These are phyloP conservation scores for Chionoecetes opilio DNA, from an alignment of 1,140 invertebrate genomes.

Conservation along the genomic window DNA sequence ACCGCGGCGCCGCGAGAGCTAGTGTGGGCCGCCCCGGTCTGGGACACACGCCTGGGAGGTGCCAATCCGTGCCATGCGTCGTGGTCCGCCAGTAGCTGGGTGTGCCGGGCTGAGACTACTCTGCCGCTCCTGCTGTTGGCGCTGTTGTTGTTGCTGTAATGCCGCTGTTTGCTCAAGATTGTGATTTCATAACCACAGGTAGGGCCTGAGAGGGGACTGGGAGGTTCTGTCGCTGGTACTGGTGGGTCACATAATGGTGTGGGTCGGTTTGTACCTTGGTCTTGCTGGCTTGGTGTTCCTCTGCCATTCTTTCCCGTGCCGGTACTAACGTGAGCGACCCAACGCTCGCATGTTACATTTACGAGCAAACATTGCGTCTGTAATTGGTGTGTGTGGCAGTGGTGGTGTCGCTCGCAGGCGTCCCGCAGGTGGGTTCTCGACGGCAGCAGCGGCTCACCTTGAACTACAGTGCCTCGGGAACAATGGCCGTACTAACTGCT, in stretches of 20 bases:
- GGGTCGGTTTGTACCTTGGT: neutral
- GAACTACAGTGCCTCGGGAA: neutral
- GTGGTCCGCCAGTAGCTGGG: constrained; percentile 22
- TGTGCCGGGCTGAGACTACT: constrained; percentile 1
- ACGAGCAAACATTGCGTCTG: constrained; percentile 27
- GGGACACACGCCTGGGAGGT: constrained; percentile 23
- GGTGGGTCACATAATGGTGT: constrained; percentile 5
- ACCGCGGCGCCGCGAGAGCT: constrained; percentile 39
- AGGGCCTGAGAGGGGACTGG: neutral
- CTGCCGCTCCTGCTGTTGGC: neutral
- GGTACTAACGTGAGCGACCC: constrained; percentile 11
- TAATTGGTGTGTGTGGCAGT: neutral
- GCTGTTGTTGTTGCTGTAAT: constrained; percentile 28
- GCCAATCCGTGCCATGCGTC: constrained; percentile 62
- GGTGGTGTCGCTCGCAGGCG: neutral
- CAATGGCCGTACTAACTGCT: neutral
- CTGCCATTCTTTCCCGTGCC: neutral
- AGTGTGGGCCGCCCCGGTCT: neutral
- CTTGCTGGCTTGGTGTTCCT: neutral
- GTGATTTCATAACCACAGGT: neutral
- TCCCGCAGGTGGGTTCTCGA: constrained; percentile 3
- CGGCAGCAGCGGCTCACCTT: neutral
- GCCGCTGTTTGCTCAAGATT: constrained; percentile 17
- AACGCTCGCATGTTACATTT: constrained; percentile 18
- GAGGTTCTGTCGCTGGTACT: neutral